Percentiles rank a stretch among this genome's conserved stretches.
Evolutionary conservation across 2,888 invertebrate species (phyloP).

Genomic region (Phanerotoma sp.): DNA sequence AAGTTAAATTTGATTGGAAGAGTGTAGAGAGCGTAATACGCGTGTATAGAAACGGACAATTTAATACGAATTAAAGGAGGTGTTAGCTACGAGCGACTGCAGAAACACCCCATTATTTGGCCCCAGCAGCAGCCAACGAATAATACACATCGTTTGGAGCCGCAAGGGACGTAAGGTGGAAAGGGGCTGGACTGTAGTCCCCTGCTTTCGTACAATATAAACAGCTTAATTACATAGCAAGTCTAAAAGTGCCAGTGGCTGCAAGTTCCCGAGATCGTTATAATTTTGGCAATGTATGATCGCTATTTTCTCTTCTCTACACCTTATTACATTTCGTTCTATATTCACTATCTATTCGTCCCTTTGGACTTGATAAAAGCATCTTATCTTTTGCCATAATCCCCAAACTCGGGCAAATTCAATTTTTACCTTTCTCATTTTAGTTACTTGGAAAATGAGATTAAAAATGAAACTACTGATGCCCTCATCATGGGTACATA

Average conservation of each 20-base stretch:
- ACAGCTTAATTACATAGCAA: conserved; percentile 46
- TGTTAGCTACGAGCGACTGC: conserved; percentile 35
- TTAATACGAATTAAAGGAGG: conserved; percentile 43
- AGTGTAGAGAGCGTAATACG: conserved; percentile 1
- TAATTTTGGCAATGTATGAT: conserved; percentile 38
- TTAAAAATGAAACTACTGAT: conserved; percentile 18
- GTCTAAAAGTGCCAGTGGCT: conserved; percentile 14
- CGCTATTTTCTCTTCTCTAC: conserved; percentile 7
- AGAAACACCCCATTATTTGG: conserved; percentile 40
- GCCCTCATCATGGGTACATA: conserved; percentile 9
- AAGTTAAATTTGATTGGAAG: neutral
- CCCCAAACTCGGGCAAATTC: too few relatives aligned
- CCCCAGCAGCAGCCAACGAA: conserved; percentile 30
- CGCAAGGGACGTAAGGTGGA: conserved; percentile 17
- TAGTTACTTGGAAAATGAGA: conserved; percentile 3
- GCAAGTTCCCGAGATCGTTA: conserved; percentile 37
- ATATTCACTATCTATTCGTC: neutral
- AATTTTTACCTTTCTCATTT: too few relatives aligned
- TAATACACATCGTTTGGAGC: conserved; percentile 34
- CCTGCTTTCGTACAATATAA: conserved; percentile 38
- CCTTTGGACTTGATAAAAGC: too few relatives aligned
- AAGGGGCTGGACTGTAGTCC: conserved; percentile 12
- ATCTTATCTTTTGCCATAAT: too few relatives aligned
- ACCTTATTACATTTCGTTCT: neutral
- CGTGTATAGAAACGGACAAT: conserved; percentile 28